A percentile compares a stretch with the other conserved stretches of the same genome.
Conservation (phyloP, 2,797 vertebrate genomes). For the Tadarida brasiliensis region DNA sequence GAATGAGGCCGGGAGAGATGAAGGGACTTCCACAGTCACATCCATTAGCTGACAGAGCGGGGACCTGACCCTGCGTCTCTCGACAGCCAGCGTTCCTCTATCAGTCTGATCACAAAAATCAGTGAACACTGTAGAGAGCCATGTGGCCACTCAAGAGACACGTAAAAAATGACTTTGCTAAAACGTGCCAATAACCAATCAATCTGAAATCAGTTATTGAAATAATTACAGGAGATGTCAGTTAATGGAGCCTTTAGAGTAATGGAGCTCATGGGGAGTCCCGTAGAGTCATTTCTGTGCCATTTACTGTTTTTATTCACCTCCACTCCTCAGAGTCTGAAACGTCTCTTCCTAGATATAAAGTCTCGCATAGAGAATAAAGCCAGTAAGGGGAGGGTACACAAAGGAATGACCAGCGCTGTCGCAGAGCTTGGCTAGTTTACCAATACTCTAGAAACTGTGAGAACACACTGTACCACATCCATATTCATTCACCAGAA, state of each 20-base stretch:
- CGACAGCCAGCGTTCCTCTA: neutral
- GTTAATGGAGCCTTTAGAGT: neutral
- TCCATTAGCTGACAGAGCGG: neutral
- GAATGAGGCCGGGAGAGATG: neutral
- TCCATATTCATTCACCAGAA: neutral
- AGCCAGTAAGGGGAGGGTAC: neutral
- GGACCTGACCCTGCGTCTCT: neutral
- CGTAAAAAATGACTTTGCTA: neutral
- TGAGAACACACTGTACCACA: neutral
- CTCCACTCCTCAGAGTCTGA: neutral
- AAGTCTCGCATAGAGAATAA: neutral
- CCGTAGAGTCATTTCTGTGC: neutral
- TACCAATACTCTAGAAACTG: neutral
- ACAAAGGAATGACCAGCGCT: neutral
- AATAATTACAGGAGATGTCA: neutral
- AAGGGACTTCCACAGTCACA: neutral
- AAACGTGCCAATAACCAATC: neutral
- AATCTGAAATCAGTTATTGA: neutral
- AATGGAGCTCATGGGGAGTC: neutral
- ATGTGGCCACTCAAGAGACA: neutral
- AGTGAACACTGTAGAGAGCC: neutral
- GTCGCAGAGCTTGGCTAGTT: neutral
- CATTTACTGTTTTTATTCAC: neutral
- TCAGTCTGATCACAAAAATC: too few species aligned
- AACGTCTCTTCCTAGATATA: neutral